These are phyloP conservation scores for Rhagophthalmus giganteus DNA, from an alignment of 2,888 invertebrate species.

Conservation along the genomic window DNA sequence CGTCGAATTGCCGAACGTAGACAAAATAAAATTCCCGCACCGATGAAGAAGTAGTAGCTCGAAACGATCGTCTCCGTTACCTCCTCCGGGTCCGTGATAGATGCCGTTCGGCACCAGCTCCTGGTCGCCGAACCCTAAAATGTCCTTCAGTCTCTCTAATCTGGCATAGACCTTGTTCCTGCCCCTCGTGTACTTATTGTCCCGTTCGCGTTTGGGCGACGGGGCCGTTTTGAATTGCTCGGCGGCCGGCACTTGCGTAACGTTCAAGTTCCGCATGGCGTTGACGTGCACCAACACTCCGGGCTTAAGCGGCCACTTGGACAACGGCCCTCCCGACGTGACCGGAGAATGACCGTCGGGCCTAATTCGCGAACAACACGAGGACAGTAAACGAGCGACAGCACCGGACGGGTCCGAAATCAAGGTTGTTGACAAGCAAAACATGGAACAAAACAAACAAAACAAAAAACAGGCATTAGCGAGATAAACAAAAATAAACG, in stretches of 20 bases:
- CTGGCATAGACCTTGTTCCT: slow-evolving; percentile 51
- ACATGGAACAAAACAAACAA: slow-evolving; percentile 42
- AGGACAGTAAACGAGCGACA: slow-evolving; percentile 13
- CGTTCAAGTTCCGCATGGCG: slow-evolving; percentile 65
- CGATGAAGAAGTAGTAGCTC: slow-evolving; percentile 43
- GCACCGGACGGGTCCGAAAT: slow-evolving; percentile 13
- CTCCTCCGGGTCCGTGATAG: slow-evolving; percentile 56
- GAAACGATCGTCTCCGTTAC: slow-evolving; percentile 42
- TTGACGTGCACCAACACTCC: slow-evolving; percentile 88
- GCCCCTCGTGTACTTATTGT: slow-evolving; percentile 44
- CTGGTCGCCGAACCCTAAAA: slow-evolving; percentile 47
- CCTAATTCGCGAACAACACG: too few species aligned
- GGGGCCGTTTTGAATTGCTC: slow-evolving; percentile 43
- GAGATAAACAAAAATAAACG: slow-evolving; percentile 32
- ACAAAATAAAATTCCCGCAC: too few species aligned
- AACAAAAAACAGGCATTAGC: slow-evolving; percentile 34
- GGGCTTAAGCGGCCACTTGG: slow-evolving; percentile 86
- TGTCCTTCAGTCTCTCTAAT: slow-evolving; percentile 48
- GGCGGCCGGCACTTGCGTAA: slow-evolving; percentile 44
- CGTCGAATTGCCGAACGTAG: too few species aligned
- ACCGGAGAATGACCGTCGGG: slow-evolving; percentile 57
- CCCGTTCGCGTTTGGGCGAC: slow-evolving; percentile 33
- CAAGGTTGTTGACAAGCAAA: slow-evolving; percentile 39
- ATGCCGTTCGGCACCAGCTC: slow-evolving; percentile 56
- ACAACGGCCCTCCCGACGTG: slow-evolving; percentile 44